Percentiles rank a stretch among this genome's conserved stretches.
These are phyloP conservation scores for Hemiscyllium ocellatum DNA, from an alignment of 2,113 vertebrate genomes.

Conservation along the genomic window DNA sequence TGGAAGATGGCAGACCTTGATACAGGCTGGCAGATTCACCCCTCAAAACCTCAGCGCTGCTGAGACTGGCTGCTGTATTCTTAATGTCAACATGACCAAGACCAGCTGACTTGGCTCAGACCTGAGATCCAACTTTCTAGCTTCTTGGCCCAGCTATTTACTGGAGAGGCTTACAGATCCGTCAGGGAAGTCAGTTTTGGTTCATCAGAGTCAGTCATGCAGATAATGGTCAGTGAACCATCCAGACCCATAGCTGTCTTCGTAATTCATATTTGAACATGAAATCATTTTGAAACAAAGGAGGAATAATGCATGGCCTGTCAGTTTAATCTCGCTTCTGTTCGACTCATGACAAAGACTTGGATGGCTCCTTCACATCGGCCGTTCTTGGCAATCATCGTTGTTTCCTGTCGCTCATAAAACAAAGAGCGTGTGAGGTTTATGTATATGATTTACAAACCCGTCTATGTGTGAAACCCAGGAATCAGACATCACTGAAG, in stretches of 20 bases:
- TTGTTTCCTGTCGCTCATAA: background rate
- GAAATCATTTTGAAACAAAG: background rate
- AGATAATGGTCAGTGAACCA: background rate
- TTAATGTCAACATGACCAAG: background rate
- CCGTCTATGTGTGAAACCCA: background rate
- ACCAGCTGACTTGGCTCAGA: background rate
- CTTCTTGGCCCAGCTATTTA: background rate
- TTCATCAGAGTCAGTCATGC: background rate
- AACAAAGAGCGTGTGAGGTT: background rate
- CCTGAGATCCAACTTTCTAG: background rate
- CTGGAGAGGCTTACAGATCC: background rate
- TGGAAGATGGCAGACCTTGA: too few relatives aligned
- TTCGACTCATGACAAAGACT: background rate
- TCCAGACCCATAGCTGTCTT: background rate
- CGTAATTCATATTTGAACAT: background rate
- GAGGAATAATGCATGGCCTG: background rate
- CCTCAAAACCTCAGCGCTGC: background rate
- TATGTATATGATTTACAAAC: background rate
- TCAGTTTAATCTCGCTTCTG: conserved; percentile 7
- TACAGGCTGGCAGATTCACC: background rate
- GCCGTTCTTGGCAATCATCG: background rate
- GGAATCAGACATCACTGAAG: too few relatives aligned
- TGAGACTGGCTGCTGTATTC: background rate
- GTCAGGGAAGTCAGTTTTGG: background rate
- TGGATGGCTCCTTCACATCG: background rate